Percentiles rank a stretch among this genome's conserved stretches.
Evolutionary conservation across 2,113 vertebrate species (phyloP).

Genomic region (Alectura lathami): DNA sequence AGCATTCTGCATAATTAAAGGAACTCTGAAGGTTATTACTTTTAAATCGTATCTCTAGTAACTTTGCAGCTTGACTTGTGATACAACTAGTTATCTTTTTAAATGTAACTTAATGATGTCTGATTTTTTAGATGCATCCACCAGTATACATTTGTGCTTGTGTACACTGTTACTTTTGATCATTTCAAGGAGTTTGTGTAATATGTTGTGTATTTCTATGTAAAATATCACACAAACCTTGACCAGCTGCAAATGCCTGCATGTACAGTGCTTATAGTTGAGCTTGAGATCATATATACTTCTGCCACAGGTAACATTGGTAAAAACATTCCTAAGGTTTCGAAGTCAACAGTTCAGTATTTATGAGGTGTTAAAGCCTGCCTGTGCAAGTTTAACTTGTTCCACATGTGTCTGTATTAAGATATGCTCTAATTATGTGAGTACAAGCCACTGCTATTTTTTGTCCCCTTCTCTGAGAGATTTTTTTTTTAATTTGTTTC

Average conservation of each 20-base stretch:
- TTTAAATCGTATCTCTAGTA: background rate
- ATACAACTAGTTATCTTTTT: background rate
- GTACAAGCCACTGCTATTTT: background rate
- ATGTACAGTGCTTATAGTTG: background rate
- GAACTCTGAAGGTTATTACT: background rate
- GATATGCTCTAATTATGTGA: background rate
- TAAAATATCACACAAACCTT: background rate
- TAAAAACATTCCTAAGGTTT: background rate
- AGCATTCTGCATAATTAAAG: background rate
- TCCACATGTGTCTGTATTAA: background rate
- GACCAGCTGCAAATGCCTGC: background rate
- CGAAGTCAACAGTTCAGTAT: background rate
- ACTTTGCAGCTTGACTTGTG: background rate
- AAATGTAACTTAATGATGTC: background rate
- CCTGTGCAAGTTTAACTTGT: background rate
- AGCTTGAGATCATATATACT: background rate
- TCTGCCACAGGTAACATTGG: background rate
- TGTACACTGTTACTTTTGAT: background rate
- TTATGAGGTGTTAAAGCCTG: background rate
- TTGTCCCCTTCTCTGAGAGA: background rate
- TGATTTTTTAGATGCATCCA: background rate
- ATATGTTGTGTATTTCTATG: background rate
- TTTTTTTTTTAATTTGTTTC: too few species aligned
- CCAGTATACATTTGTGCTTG: accelerated
- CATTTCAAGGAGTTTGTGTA: background rate